These are phyloP conservation scores for Chromoteleia sp. DNA, from an alignment of 2,888 invertebrate genomes.

Conservation along the genomic window DNA sequence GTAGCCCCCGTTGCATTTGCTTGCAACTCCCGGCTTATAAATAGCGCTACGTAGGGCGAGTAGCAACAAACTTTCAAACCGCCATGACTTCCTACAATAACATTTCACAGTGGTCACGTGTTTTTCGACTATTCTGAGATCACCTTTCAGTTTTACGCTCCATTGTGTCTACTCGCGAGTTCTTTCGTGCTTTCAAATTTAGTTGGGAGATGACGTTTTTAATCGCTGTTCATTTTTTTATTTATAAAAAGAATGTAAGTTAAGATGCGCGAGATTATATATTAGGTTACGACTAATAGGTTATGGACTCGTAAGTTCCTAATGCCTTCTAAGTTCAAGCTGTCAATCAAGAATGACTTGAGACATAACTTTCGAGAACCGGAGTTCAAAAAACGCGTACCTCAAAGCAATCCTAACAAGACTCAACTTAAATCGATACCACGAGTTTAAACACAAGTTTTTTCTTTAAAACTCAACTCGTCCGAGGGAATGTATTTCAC, in stretches of 20 bases:
- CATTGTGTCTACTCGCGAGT: conserved; percentile 22
- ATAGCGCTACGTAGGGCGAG: conserved; percentile 78
- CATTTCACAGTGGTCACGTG: conserved; percentile 84
- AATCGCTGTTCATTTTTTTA: not conserved
- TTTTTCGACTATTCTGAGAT: conserved; percentile 81
- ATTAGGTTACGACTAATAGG: no score
- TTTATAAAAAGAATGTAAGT: no score
- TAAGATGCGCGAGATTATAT: no score
- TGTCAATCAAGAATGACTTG: conserved; percentile 8
- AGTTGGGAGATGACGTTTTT: not conserved
- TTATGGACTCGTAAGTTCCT: not conserved
- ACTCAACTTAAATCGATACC: conserved; percentile 9
- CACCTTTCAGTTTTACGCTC: conserved; percentile 18
- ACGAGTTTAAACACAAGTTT: no score
- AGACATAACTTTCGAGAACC: conserved; percentile 6
- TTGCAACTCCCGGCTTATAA: conserved; percentile 79
- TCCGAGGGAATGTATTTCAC: no score
- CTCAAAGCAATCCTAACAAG: not conserved
- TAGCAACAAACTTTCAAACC: conserved; percentile 82
- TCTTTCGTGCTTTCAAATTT: not conserved
- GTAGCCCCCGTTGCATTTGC: conserved; percentile 73
- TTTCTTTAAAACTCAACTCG: no score
- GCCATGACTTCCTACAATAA: conserved; percentile 83
- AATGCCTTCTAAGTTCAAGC: conserved; percentile 6
- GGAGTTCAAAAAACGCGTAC: conserved; percentile 1